phyloP scores from a whole-genome alignment of 1,140 invertebrate species.

The Acyrthosiphon pisum region DNA sequence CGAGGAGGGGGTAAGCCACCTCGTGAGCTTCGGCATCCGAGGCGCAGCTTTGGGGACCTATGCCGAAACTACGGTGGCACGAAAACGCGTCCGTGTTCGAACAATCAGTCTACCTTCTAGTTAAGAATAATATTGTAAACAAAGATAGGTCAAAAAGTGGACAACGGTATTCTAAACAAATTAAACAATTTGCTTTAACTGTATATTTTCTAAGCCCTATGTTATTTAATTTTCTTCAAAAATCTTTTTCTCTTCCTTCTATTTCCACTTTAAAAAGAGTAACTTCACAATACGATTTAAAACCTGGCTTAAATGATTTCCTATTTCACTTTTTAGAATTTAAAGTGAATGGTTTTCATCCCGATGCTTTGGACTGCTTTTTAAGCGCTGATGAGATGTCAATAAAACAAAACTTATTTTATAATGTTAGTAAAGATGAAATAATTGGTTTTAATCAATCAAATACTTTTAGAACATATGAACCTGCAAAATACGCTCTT shows the following conservation, averaged over 20 bases:
- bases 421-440: no score
- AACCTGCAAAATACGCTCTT: conserved; percentile 17
- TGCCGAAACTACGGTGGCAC: no score
- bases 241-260: conserved; percentile 2
- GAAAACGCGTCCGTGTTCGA: no score
- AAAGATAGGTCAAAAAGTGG: background rate
- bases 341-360: background rate
- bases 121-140: conserved; percentile 8
- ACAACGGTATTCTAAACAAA: conserved; percentile 1
- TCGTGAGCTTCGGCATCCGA: no score
- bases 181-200: background rate
- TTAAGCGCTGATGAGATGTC: no score
- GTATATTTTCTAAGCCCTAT: no score
- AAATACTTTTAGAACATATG: background rate
- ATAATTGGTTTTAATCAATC: background rate
- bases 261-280: conserved; percentile 29
- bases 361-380: background rate
- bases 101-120: no score
- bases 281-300: conserved; percentile 32
- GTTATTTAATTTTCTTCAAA: background rate
- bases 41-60: no score
- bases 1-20: no score
- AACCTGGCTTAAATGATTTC: conserved; percentile 34
- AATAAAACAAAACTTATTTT: no score
- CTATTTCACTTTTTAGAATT: conserved; percentile 31